Evolutionary conservation across 1,140 invertebrate species (phyloP).

Genomic region (Atta cephalotes): DNA sequence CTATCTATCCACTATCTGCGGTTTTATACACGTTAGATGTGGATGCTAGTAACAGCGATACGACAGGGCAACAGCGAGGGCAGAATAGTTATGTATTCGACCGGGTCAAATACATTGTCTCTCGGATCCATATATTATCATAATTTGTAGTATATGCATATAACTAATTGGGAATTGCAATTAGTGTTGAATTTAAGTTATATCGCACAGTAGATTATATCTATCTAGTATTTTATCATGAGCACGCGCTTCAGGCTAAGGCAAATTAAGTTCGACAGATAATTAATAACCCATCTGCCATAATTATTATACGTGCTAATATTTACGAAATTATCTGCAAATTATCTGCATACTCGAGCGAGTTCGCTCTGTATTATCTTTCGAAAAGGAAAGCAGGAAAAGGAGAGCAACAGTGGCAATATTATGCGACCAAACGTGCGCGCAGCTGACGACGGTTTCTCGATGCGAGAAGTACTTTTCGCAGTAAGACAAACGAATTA

Average conservation of each 20-base stretch:
- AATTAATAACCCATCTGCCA: slow-evolving; percentile 15
- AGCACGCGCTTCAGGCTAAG: neutral
- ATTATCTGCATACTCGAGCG: neutral
- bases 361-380: slow-evolving; percentile 18
- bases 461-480: slow-evolving; percentile 51
- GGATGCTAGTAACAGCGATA: neutral
- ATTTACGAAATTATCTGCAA: slow-evolving; percentile 35
- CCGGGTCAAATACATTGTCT: slow-evolving; percentile 19
- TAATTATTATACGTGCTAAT: slow-evolving; percentile 6
- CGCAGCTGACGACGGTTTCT: slow-evolving; percentile 48
- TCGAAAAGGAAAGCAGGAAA: slow-evolving; percentile 1
- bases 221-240: neutral
- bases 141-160: neutral
- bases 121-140: slow-evolving; percentile 17
- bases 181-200: slow-evolving; percentile 28
- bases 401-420: neutral
- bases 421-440: slow-evolving; percentile 51
- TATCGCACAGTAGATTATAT: neutral
- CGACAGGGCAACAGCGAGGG: slow-evolving; percentile 8
- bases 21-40: slow-evolving; percentile 17
- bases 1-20: slow-evolving; percentile 38
- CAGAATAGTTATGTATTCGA: neutral
- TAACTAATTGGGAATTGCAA: slow-evolving; percentile 10
- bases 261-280: slow-evolving; percentile 17
- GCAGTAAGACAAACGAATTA: slow-evolving; percentile 73